Evolutionary conservation across 1,140 invertebrate species (phyloP).

Genomic region (Penaeus japonicus): DNA sequence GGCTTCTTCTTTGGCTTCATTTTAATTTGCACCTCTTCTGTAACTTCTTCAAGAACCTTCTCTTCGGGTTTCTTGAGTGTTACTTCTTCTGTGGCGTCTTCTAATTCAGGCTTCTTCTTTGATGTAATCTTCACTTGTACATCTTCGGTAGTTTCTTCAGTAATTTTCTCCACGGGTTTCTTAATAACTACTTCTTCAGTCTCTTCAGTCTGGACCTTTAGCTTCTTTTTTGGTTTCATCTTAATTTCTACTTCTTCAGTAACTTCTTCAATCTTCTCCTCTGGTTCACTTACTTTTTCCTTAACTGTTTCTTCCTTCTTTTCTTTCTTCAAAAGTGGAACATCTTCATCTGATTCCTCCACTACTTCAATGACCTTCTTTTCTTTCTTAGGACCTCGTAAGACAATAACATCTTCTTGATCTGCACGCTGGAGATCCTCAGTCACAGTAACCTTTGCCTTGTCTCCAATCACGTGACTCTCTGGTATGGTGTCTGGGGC

Average conservation of each 20-base stretch:
- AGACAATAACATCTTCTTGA: slow-evolving; percentile 48
- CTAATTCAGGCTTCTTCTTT: slow-evolving; percentile 39
- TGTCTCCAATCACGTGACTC: slow-evolving; percentile 57
- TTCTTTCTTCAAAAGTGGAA: slow-evolving; percentile 7
- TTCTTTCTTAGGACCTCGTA: slow-evolving; percentile 44
- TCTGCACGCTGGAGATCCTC: slow-evolving; percentile 41
- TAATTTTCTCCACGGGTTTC: slow-evolving; percentile 14
- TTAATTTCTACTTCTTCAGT: slow-evolving; percentile 56
- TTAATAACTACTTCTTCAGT: slow-evolving; percentile 61
- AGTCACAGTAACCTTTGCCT: slow-evolving; percentile 40
- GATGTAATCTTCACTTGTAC: background rate
- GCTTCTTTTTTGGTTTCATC: slow-evolving; percentile 63
- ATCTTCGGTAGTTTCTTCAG: slow-evolving; percentile 26
- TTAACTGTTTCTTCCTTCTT: background rate
- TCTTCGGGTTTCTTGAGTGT: slow-evolving; percentile 54
- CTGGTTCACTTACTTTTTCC: background rate
- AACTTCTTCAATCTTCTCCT: slow-evolving; percentile 20
- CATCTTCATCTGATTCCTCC: slow-evolving; percentile 41
- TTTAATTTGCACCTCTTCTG: slow-evolving; percentile 42
- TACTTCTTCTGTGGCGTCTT: slow-evolving; percentile 39
- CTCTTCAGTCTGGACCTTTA: background rate
- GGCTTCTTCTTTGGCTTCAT: slow-evolving; percentile 42
- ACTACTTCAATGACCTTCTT: slow-evolving; percentile 54
- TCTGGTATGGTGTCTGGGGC: slow-evolving; percentile 65
- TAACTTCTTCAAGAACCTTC: slow-evolving; percentile 41